Evolutionary conservation across 2,888 invertebrate genomes (phyloP), one percentile per base, ranked within the genome.

Genomic region (Stratiomys singularior): DNA sequence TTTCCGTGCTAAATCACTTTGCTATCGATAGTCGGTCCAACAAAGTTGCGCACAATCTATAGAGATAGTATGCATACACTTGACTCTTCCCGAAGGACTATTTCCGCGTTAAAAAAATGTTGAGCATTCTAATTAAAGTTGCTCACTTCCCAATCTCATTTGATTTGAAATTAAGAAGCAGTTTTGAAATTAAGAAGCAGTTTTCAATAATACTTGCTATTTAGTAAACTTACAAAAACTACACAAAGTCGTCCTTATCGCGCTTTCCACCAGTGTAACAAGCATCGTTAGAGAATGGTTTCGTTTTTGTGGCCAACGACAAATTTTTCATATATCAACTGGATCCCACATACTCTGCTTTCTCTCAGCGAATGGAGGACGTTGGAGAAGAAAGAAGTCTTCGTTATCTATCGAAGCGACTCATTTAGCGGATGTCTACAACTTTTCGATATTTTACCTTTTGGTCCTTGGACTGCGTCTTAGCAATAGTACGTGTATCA

Each of bases 341-440:
- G 23, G 21, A 27, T 47, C 69, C 69, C 47, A 37, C 37, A 30
- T 37, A 37, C 37, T 37, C 37, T 27, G 37, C 30, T 21, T 44
- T 21, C 74, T 18, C 60, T 23, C 9, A 25, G 60, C 11, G 27
- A 25, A 23, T 37, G 23, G 58, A 67, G 23, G 30, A 69, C 23
- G 47, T 69, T 47, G 44, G 46, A 69, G 23, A 46, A 23, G 25
- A 69, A 69, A 46, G 69, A 79, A 80, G 77, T 80, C 60, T 74
- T 60, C 74, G 58, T 60, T 58, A 60, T 74, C 80, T 58, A 60
- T 74, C 80, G 80, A 80, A 81, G 80, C 80, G 81, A 81, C 81
- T 82, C 81, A 82, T 82, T 82, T 81, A 81, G 80, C 80, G 81
- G 81, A 82, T 81, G 81, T 82, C 81, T 82, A 81, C 81, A 81